Conservation (phyloP, 2,113 vertebrate genomes). For the Nematolebias whitei region DNA sequence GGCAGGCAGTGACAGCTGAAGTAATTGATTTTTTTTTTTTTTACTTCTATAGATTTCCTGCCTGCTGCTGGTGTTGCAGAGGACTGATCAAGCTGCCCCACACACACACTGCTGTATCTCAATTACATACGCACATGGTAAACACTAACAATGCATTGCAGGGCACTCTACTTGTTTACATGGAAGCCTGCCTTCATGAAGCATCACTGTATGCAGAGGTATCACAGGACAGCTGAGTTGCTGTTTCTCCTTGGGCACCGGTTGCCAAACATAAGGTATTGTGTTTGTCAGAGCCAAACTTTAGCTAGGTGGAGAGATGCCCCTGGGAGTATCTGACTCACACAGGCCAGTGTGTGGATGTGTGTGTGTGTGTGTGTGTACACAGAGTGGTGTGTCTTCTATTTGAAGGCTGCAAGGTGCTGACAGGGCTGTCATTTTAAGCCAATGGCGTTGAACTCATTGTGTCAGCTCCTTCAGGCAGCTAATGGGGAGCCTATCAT, state of each 20-base stretch:
- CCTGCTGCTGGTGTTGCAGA: conserved; percentile 62
- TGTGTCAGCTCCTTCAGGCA: conserved; percentile 70
- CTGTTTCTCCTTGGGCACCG: conserved; percentile 55
- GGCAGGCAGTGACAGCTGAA: conserved; percentile 53
- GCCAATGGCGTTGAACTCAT: conserved; percentile 66
- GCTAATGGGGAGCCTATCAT: conserved; percentile 67
- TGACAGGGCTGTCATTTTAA: conserved; percentile 65
- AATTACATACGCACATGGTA: conserved; percentile 16
- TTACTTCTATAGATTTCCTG: conserved; percentile 65
- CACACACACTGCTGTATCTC: conserved; percentile 27
- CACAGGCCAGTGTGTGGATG: conserved; percentile 37
- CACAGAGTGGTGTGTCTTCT: conserved; percentile 20
- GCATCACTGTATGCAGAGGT: conserved; percentile 7
- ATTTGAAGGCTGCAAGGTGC: conserved; percentile 62
- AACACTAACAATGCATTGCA: conserved; percentile 19
- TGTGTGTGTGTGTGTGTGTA: conserved; percentile 17
- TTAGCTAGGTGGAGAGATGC: conserved; percentile 69
- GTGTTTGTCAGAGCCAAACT: conserved; percentile 71
- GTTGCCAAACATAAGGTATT: conserved; percentile 72
- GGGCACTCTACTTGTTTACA: not conserved
- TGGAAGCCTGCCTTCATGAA: not conserved
- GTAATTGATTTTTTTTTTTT: conserved; percentile 75
- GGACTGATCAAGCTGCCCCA: conserved; percentile 46
- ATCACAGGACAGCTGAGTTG: conserved; percentile 23
- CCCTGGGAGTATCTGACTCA: conserved; percentile 72